Base-by-base conservation (phyloP, 2,888 invertebrate genomes). In the Therioaphis trifolii region DNA sequence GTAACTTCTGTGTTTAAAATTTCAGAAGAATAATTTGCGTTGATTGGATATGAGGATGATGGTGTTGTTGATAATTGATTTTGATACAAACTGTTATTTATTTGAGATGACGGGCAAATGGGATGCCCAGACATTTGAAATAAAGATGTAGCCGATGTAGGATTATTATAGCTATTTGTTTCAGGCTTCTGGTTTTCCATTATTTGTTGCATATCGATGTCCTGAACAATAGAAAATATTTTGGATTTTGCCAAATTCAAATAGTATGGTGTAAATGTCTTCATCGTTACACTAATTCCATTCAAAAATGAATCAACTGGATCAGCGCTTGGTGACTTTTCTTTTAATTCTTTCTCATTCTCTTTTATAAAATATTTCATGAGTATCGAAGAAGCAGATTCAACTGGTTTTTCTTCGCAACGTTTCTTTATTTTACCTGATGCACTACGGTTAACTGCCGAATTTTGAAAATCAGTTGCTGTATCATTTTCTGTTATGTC, bases 281-380 rank as follows among this genome's bases (percentile, higher is more conserved):
- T 66, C 18, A 66, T 29, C 4, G 66, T 66, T 14, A n/a, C 35
- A 35, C 18, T 14, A 66, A 66, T 66, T 18, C 66, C 66, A 29
- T 18, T 66, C 15, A 66, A 35, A 66, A 66, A 66, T 66, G 66
- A 15, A 35, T 66, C 66, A 9, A 66, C n/a, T 2, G 66, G 66
- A n/a, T 66, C 58, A 58, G 24, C 29, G 24, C 7, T 68, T 68
- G 66, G 9, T n/a, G 35, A n/a, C 29, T 35, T 18, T 35, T 29
- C 24, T 35, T 66, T 40, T 66, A 7, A 4, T n/a, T 9, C 7
- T 66, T 66, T 29, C 29, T 40, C 29, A 63, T 66, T 66, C 11
- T 58, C 11, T 66, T 66, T 15, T 35, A 66, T 14, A 18, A 66
- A 66, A n/a, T 66, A 66, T 40, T 66, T 66, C 35, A 66, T 66